Evolutionary conservation across 2,113 vertebrate genomes (phyloP).

Genomic region (Barbus barbus): DNA sequence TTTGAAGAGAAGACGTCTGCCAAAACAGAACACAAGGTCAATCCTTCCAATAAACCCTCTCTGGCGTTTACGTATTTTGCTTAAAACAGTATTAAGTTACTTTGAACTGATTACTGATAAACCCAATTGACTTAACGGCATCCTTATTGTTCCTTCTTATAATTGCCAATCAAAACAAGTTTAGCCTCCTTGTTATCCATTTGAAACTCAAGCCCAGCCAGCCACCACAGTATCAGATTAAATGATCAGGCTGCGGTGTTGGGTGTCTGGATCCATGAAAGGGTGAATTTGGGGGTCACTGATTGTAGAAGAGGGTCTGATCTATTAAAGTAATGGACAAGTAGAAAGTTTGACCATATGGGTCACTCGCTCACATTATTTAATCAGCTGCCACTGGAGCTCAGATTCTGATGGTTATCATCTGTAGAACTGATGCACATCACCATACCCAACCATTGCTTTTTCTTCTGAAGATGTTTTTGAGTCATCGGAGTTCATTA

Average conservation of each 20-base stretch:
- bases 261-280: constrained; percentile 49
- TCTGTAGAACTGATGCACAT: constrained; percentile 15
- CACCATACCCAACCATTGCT: not conserved
- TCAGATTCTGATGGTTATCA: constrained; percentile 45
- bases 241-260: constrained; percentile 31
- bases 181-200: constrained; percentile 51
- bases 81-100: constrained; percentile 47
- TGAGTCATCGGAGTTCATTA: not conserved
- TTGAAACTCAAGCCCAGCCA: constrained; percentile 39
- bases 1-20: constrained; percentile 35
- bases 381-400: constrained; percentile 48
- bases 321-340: constrained; percentile 46
- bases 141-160: constrained; percentile 53
- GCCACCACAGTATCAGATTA: constrained; percentile 40
- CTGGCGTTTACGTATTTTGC: constrained; percentile 8
- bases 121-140: constrained; percentile 49
- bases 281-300: constrained; percentile 49
- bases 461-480: not conserved
- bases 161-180: constrained; percentile 53
- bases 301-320: constrained; percentile 38
- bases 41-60: constrained; percentile 39
- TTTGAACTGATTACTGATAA: constrained; percentile 50
- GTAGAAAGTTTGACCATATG: constrained; percentile 54
- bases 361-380: constrained; percentile 55
- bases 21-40: constrained; percentile 36